phyloP scores from a whole-genome alignment of 1,140 invertebrate genomes.

The Ceratina calcarata region DNA sequence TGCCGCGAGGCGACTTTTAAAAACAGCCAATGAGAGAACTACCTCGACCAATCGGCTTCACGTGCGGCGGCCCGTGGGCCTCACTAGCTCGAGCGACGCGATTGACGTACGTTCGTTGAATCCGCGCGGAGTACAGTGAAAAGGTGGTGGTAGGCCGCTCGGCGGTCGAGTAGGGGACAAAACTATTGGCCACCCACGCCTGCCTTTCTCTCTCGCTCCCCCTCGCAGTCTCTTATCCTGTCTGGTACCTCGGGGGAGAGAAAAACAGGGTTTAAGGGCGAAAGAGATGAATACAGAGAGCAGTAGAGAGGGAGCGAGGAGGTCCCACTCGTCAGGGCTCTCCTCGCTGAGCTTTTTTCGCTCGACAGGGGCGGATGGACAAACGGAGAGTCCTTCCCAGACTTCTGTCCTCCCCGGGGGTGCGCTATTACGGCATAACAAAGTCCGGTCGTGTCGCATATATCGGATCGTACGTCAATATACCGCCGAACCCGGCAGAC shows the following conservation, averaged over 20 bases:
- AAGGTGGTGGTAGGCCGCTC: constrained; percentile 51
- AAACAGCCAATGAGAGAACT: constrained; percentile 64
- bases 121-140: constrained; percentile 71
- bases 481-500: constrained; percentile 54
- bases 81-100: neutral
- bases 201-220: constrained; percentile 45
- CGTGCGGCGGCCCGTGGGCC: constrained; percentile 5
- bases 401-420: constrained; percentile 70
- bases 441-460: constrained; percentile 74
- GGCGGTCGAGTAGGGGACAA: constrained; percentile 67
- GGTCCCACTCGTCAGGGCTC: too few species aligned
- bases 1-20: constrained; percentile 60
- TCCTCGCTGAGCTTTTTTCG: constrained; percentile 69
- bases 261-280: constrained; percentile 67
- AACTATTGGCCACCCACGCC: constrained; percentile 80
- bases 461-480: constrained; percentile 76
- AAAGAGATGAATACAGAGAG: constrained; percentile 37
- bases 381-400: constrained; percentile 67
- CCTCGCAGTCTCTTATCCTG: constrained; percentile 49
- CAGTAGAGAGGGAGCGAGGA: constrained; percentile 18
- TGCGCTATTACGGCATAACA: constrained; percentile 76
- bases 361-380: constrained; percentile 64
- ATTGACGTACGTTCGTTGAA: constrained; percentile 51
- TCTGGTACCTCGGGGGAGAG: constrained; percentile 49
- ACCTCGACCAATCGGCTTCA: constrained; percentile 59